These are phyloP conservation scores for Scotopteryx bipunctaria DNA, from an alignment of 2,888 invertebrate genomes.

Conservation along the genomic window DNA sequence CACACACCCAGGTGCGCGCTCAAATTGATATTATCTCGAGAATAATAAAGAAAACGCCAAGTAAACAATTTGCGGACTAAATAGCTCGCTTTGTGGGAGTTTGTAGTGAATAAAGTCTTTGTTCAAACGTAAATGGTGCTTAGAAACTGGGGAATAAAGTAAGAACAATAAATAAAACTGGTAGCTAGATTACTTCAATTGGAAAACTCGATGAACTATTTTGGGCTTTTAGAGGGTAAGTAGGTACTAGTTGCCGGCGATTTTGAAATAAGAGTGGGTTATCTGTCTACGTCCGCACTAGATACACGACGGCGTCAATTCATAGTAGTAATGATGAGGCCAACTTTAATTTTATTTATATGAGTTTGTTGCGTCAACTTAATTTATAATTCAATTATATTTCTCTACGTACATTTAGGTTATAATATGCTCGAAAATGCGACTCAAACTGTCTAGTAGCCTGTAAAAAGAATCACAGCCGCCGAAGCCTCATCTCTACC, in stretches of 20 bases:
- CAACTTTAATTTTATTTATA: too few species aligned
- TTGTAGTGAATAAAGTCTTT: conserved; percentile 10
- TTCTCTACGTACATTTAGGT: too few species aligned
- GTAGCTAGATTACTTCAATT: too few species aligned
- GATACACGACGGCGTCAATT: too few species aligned
- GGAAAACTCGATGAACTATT: too few species aligned
- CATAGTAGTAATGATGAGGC: too few species aligned
- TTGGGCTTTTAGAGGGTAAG: too few species aligned
- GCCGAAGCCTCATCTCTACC: conserved; percentile 16
- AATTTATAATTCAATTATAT: background rate
- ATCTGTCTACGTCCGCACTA: too few species aligned
- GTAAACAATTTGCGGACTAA: conserved; percentile 26
- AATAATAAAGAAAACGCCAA: conserved; percentile 40
- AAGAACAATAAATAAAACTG: background rate
- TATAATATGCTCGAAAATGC: background rate
- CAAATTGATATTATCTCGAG: conserved; percentile 46
- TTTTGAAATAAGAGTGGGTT: too few species aligned
- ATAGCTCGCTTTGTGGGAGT: conserved; percentile 5
- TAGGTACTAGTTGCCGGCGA: too few species aligned
- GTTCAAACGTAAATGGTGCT: conserved; percentile 4
- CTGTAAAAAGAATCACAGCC: background rate
- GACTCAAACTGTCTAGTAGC: background rate
- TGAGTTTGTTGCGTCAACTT: background rate
- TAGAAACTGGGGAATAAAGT: background rate
- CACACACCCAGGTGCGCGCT: conserved; percentile 41